Evolutionary conservation across 92 coral and sea anemone species (phyloP), one percentile per base, ranked within the genome.

Genomic region (Zoanthus gigantus): DNA sequence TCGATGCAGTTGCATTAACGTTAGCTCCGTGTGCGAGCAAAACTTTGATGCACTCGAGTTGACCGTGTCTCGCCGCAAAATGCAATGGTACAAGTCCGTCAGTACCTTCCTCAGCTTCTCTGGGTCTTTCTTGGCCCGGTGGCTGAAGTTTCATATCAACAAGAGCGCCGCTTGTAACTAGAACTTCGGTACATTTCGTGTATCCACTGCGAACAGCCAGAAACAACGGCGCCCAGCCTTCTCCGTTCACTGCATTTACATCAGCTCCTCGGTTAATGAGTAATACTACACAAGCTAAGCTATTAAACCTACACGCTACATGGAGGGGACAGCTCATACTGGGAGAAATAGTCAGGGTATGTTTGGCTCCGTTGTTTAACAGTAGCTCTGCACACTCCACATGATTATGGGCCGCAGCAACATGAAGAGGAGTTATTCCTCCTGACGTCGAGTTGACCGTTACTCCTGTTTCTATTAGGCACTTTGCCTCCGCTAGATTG

Each of bases 161-260:
- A 12, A 86, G 88, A 7, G 94, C 94, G 1, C 90, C 92, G 48
- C 84, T 86, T 9, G 78, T 44, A 37, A 92, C 77, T 9, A 92
- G 82, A 65, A 89, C 84, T 83, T 89, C 88, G 5, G 92, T 90
- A 81, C 92, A 79, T 15, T 82, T 86, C 16, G 87, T 47, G 82
- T 89, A 74, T 58, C 94, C 94, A 68, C 90, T 86, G 28, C 94
- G 87, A 34, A 89, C 88, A 1, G 94, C 94, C 82, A 92, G 81
- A 89, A 89, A 91, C 56, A 92, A 80, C 13, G 94, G 90, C 30
- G 94, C n/a, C 94, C 92, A 90, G 1, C 94, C 94, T 83, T 92
- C 94, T 71, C 81, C 90, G 5, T 91, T 92, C 6, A 92, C 73
- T 5, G 92, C 92, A 57, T 89, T 92, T 8, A 92, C 94, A 74